Evolutionary conservation across 2,797 vertebrate species (phyloP).

Genomic region (Squalus acanthias): DNA sequence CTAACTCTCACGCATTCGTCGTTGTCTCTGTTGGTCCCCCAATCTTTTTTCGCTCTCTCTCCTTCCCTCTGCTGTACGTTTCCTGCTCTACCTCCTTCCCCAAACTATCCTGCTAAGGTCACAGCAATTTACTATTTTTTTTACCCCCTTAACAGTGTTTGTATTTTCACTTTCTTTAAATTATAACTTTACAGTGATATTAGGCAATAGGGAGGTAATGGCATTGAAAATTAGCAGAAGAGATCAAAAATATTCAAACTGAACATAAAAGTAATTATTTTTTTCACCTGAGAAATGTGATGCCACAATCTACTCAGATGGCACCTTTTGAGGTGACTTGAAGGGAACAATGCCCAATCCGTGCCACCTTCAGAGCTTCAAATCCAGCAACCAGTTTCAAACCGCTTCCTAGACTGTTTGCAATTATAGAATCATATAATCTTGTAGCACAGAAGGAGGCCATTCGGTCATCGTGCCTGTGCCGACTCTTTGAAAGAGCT

Average conservation of each 20-base stretch:
- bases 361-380: not conserved
- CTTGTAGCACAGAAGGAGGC: too few relatives aligned
- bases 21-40: not conserved
- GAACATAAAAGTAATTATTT: not conserved
- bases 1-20: not conserved
- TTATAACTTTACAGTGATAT: not conserved
- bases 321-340: too few relatives aligned
- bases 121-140: too few relatives aligned
- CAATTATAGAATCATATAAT: too few relatives aligned
- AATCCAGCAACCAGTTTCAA: not conserved
- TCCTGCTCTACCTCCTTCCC: too few relatives aligned
- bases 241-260: not conserved
- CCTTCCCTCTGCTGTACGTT: not conserved
- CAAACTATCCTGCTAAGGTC: too few relatives aligned
- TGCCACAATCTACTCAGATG: not conserved
- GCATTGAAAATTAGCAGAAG: not conserved
- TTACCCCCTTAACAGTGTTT: too few relatives aligned
- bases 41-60: not conserved
- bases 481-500: too few relatives aligned
- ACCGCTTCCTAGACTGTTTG: not conserved
- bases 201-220: not conserved
- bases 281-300: not conserved
- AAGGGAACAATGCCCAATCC: too few relatives aligned
- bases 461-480: too few relatives aligned
- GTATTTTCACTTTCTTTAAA: too few relatives aligned